A percentile compares a stretch with the other conserved stretches of the same genome.
Evolutionary conservation across 1,140 invertebrate species (phyloP).

Genomic region (Pseudomyrmex dendroicus): DNA sequence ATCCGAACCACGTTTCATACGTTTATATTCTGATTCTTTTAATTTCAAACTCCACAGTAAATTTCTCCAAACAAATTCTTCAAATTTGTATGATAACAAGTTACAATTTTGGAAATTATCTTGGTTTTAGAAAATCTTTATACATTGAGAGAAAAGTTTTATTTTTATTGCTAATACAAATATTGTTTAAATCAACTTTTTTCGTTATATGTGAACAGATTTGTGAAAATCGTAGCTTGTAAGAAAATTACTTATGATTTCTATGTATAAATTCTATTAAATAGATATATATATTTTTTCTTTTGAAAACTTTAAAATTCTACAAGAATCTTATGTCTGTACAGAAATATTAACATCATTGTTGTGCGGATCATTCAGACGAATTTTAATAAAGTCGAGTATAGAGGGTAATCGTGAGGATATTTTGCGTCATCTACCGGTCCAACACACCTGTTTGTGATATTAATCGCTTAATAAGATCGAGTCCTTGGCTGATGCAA

Average conservation of each 20-base stretch:
- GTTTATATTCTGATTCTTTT: conserved; percentile 1
- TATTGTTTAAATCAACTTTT: no score
- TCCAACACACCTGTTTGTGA: conserved; percentile 77
- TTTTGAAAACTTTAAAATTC: background rate
- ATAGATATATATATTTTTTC: background rate
- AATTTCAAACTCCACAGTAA: background rate
- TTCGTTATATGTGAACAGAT: no score
- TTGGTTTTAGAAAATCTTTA: no score
- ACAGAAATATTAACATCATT: background rate
- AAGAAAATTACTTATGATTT: no score
- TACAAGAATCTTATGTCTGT: background rate
- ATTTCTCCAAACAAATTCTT: background rate
- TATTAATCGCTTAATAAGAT: conserved; percentile 75
- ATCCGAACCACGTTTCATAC: background rate
- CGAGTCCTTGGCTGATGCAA: conserved; percentile 84
- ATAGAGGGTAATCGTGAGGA: conserved; percentile 75
- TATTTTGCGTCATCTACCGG: conserved; percentile 84
- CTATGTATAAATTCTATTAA: no score
- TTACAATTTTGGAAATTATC: no score
- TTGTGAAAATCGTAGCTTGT: no score
- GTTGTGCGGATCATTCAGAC: background rate
- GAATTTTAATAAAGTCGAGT: conserved; percentile 58
- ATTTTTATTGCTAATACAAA: no score
- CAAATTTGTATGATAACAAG: background rate
- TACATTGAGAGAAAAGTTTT: no score